Evolutionary conservation across 2,797 vertebrate species (phyloP), one percentile per base, ranked within the genome.

Genomic region (Channa striata): DNA sequence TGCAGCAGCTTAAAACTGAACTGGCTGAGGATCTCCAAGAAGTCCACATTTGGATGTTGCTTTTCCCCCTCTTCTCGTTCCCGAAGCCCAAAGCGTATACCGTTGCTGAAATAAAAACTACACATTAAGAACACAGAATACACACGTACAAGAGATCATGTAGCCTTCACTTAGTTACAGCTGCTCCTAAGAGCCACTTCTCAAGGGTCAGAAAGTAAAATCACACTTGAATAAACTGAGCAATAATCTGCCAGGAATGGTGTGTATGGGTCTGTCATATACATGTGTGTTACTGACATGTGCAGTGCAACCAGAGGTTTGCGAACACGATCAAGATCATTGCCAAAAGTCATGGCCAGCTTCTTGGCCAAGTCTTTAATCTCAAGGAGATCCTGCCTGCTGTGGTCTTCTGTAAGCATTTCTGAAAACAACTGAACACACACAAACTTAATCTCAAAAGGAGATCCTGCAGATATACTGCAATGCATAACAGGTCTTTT

Each of bases 21-120:
- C 83, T 97, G 96, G 72, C 94, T 93, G 74, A 98, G 95, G 58
- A 97, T 88, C 80, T 96, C 96, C 59, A 98, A 74, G 82, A 98
- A 98, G 4, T 87, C 57, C 78, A 96, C 63, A 59, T 97, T 95
- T 3, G 86, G 87, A n/a, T 89, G 86, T 8, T 77, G 85, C 71
- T 70, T 16, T 2, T 84, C 85, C 11, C 34, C 83, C 2, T 78
- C 87, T 17, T 75, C 77, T 12, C 83, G 44, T 1, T 84, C 87
- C 34, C 83, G 92, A 62, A 96, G 88, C 1, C 95, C 94, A 74
- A 98, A 98, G 42, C 66, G 85, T 58, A 98, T 94, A 37, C 97
- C 95, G 8, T 95, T 93, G 91, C 97, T 98, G 77, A 49, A 17
- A 33, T 34, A 2, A 79, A 34, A 17, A 44, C 43, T 19, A 43